These are phyloP conservation scores for Astur gentilis DNA, from an alignment of 2,113 vertebrate genomes.

Conservation along the genomic window DNA sequence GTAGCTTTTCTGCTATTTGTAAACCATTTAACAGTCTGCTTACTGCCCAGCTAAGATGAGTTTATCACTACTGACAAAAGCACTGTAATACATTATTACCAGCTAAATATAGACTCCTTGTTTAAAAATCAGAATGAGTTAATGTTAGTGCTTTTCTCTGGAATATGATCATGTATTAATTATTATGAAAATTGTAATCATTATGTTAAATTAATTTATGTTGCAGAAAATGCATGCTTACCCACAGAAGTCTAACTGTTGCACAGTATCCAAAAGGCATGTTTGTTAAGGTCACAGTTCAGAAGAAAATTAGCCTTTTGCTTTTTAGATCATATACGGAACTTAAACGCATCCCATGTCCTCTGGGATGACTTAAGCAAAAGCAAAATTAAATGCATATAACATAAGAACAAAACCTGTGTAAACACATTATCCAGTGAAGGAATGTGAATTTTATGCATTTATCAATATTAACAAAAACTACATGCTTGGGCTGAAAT, in stretches of 20 bases:
- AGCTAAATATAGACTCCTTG: neutral
- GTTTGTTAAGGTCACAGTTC: neutral
- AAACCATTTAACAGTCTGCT: neutral
- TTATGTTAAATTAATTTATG: neutral
- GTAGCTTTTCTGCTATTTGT: neutral
- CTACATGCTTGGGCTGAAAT: neutral
- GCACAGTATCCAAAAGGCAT: neutral
- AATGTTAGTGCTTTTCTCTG: neutral
- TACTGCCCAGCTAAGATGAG: neutral
- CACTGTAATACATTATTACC: neutral
- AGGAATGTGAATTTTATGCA: neutral
- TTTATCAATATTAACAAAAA: neutral
- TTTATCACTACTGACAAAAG: neutral
- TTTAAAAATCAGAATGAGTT: neutral
- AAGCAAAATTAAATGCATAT: neutral
- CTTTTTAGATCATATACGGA: neutral
- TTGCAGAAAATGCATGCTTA: neutral
- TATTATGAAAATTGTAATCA: neutral
- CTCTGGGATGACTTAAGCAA: neutral
- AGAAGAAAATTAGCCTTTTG: neutral
- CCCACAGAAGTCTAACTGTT: neutral
- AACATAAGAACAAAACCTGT: neutral
- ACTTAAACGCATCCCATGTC: neutral
- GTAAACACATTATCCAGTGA: neutral
- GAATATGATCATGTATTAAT: neutral